These are phyloP conservation scores for Allolobophora icterica DNA, from an alignment of 2,888 invertebrate genomes.

Conservation along the genomic window DNA sequence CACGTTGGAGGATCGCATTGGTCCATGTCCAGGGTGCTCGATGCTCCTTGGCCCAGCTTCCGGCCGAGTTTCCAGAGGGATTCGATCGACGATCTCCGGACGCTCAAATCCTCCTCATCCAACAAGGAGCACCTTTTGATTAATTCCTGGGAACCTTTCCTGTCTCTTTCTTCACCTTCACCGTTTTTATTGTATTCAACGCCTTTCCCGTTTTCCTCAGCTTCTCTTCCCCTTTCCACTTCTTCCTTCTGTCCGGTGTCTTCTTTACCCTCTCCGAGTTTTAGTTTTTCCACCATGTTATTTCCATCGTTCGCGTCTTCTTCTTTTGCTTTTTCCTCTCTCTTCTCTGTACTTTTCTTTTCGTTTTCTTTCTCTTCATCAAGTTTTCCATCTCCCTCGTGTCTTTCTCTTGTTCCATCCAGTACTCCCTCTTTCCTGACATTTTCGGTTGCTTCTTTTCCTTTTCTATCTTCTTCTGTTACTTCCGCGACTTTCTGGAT, in stretches of 20 bases:
- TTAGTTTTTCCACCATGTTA: background rate
- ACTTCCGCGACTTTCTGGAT: no score
- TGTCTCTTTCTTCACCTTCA: background rate
- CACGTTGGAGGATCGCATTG: conserved; percentile 55
- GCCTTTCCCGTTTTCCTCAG: background rate
- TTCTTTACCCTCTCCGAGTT: background rate
- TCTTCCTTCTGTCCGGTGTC: background rate
- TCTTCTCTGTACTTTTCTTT: no score
- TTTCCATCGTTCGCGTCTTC: no score
- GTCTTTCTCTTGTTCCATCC: no score
- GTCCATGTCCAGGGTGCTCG: conserved; percentile 51
- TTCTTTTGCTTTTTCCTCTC: no score
- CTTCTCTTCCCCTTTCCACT: background rate
- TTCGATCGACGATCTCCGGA: background rate
- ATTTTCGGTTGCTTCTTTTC: no score
- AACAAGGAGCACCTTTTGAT: background rate
- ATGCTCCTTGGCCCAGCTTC: background rate
- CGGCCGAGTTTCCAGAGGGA: conserved; percentile 3
- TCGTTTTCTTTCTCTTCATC: no score
- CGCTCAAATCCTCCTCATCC: background rate
- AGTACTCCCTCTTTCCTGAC: background rate
- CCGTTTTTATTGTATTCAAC: background rate
- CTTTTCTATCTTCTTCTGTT: no score
- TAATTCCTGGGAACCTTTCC: background rate
- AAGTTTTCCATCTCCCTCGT: no score